phyloP scores from a whole-genome alignment of 2,888 invertebrate genomes.

The Lacanobia wlatinum region DNA sequence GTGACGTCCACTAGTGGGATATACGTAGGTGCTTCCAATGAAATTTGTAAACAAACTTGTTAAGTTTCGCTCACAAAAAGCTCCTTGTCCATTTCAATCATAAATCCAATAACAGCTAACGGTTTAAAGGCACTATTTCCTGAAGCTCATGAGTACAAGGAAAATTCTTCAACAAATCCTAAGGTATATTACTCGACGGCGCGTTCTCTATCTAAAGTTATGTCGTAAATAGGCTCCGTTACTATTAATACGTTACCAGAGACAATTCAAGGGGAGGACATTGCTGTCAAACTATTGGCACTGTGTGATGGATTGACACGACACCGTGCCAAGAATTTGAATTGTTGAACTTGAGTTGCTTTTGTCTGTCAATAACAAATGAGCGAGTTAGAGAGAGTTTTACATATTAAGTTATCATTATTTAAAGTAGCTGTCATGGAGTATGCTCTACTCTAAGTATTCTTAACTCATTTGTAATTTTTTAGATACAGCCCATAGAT shows the following conservation, averaged over 20 bases:
- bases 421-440: neutral
- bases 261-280: slow-evolving; percentile 56
- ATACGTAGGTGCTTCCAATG: too few species aligned
- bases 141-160: slow-evolving; percentile 3
- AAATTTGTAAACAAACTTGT: slow-evolving; percentile 1
- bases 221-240: slow-evolving; percentile 22
- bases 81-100: slow-evolving; percentile 30
- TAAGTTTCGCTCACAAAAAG: neutral
- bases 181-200: slow-evolving; percentile 20
- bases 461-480: neutral
- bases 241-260: slow-evolving; percentile 47
- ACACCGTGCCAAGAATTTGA: slow-evolving; percentile 42
- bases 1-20: too few species aligned
- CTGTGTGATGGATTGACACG: slow-evolving; percentile 50
- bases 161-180: slow-evolving; percentile 17
- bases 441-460: neutral
- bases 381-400: neutral
- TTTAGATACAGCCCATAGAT: neutral
- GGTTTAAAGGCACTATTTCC: slow-evolving; percentile 16
- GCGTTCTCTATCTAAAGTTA: slow-evolving; percentile 22
- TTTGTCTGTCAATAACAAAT: slow-evolving; percentile 27
- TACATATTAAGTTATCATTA: neutral
- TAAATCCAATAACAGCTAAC: slow-evolving; percentile 20
- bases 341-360: slow-evolving; percentile 30
- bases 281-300: slow-evolving; percentile 49